phyloP scores from a whole-genome alignment of 2,113 vertebrate genomes.

The Brachyhypopomus occidentalis region DNA sequence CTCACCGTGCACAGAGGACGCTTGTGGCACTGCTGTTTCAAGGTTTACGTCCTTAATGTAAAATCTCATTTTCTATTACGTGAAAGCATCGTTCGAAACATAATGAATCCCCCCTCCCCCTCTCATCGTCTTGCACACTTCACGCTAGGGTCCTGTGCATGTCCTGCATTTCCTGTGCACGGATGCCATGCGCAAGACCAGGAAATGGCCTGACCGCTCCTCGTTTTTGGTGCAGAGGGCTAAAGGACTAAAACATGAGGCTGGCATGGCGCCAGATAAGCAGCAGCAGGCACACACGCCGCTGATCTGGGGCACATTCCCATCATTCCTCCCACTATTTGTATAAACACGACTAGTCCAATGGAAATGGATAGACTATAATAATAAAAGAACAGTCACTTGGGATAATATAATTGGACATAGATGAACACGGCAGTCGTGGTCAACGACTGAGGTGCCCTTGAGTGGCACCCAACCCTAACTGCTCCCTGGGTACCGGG shows the following conservation, averaged over 20 bases:
- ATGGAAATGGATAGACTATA: not conserved
- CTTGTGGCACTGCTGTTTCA: no score
- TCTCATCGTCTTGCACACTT: slow-evolving; percentile 5
- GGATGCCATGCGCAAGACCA: not conserved
- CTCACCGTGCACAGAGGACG: no score
- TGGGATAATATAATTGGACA: not conserved
- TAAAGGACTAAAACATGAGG: not conserved
- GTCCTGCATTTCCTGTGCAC: slow-evolving; percentile 52
- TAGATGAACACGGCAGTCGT: not conserved
- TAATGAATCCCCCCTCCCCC: slow-evolving; percentile 9
- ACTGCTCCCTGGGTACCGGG: no score
- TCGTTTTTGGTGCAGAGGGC: not conserved
- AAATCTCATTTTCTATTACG: not conserved
- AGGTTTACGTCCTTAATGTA: no score
- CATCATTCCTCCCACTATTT: slow-evolving; percentile 41
- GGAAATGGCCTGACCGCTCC: slow-evolving; percentile 43
- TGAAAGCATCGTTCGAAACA: slow-evolving; percentile 6
- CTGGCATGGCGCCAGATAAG: slow-evolving; percentile 26
- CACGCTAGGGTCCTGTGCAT: slow-evolving; percentile 26
- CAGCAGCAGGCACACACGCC: slow-evolving; percentile 27
- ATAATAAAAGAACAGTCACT: not conserved
- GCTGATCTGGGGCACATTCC: slow-evolving; percentile 34
- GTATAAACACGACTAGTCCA: slow-evolving; percentile 6
- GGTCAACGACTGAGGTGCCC: no score
- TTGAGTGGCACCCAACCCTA: no score